Percentiles rank a stretch among this genome's conserved stretches.
These are phyloP conservation scores for Cantharis rufa DNA, from an alignment of 2,888 invertebrate species.

Conservation along the genomic window DNA sequence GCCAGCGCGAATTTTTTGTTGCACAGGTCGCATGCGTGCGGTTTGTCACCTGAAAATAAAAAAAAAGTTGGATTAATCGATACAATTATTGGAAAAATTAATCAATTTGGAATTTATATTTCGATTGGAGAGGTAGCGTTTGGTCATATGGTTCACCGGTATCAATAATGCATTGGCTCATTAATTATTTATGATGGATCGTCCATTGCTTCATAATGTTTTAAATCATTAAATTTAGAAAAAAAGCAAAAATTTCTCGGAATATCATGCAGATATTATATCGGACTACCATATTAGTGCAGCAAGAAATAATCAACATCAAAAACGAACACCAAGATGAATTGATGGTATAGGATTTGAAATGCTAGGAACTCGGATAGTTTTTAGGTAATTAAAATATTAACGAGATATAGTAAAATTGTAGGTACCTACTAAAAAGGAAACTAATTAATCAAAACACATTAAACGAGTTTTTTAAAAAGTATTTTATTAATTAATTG, in stretches of 20 bases:
- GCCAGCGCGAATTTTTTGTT: slow-evolving; percentile 73
- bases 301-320: neutral
- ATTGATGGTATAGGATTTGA: neutral
- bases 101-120: slow-evolving; percentile 32
- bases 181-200: slow-evolving; percentile 56
- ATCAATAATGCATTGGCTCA: slow-evolving; percentile 55
- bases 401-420: neutral
- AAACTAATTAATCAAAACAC: neutral
- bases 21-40: slow-evolving; percentile 71
- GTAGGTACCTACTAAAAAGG: neutral
- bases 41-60: slow-evolving; percentile 68
- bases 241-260: slow-evolving; percentile 12
- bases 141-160: slow-evolving; percentile 47
- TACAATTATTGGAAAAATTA: neutral
- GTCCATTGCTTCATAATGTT: slow-evolving; percentile 49
- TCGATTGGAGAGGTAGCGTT: slow-evolving; percentile 41
- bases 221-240: slow-evolving; percentile 21
- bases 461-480: neutral
- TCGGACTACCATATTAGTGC: neutral
- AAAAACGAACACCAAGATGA: neutral
- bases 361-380: neutral
- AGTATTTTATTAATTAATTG: neutral
- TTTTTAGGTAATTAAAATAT: neutral
- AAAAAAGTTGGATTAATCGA: neutral
- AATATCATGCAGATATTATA: neutral